Evolutionary conservation across 2,797 vertebrate species (phyloP).

Genomic region (Hydrolagus colliei): DNA sequence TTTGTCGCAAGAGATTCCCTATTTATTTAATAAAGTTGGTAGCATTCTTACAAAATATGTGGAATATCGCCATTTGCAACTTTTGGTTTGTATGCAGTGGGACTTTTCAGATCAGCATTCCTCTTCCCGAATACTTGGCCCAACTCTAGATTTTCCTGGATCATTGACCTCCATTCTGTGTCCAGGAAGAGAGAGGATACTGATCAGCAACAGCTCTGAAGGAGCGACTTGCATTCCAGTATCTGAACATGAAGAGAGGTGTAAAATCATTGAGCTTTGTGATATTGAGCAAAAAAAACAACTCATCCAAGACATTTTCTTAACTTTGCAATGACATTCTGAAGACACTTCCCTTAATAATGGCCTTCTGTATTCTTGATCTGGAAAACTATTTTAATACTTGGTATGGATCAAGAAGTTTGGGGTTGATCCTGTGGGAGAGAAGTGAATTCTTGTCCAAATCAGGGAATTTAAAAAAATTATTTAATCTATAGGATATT

Average conservation of each 20-base stretch:
- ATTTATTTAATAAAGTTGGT: not conserved
- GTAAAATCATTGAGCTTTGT: no score
- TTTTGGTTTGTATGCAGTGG: not conserved
- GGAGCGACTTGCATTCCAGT: not conserved
- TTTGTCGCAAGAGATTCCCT: not conserved
- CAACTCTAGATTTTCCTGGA: not conserved
- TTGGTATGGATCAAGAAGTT: no score
- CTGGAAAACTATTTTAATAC: no score
- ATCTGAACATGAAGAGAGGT: not conserved
- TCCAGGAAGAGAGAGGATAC: not conserved
- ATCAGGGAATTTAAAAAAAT: no score
- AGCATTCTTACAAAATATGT: not conserved
- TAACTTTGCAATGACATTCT: not conserved
- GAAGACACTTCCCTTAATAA: no score
- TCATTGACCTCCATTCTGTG: not conserved
- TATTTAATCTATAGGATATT: no score
- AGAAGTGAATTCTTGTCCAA: no score
- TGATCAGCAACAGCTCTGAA: not conserved
- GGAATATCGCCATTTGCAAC: not conserved
- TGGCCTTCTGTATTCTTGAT: no score
- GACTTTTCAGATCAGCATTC: not conserved
- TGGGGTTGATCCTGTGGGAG: no score
- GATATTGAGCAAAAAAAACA: not conserved
- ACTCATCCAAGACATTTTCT: not conserved
- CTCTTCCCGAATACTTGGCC: no score